Evolutionary conservation across 2,113 vertebrate species (phyloP), one percentile per base, ranked within the genome.

Genomic region (Tautogolabrus adspersus): DNA sequence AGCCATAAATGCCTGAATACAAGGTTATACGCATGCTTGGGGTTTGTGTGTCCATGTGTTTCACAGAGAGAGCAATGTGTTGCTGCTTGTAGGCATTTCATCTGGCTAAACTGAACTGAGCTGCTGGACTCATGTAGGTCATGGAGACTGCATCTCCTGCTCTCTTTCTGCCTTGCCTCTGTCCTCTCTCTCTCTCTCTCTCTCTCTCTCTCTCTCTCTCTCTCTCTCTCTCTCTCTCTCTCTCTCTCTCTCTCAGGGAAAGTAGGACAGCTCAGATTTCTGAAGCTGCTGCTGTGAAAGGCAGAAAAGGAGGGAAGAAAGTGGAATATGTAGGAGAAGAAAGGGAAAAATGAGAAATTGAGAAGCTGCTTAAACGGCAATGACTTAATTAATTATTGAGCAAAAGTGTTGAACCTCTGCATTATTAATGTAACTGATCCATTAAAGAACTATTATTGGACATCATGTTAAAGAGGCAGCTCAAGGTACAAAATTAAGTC

Each of bases 191-290:
- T 15, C 16, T 66, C 37, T 22, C 37, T 61, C 42, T 46, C 69
- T 77, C 21, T 69, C 59, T 72, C 63, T 59, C 44, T 62, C 42
- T 64, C 66, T 72, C 69, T 67, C 58, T 34, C 4, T 34, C 30
- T 34, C 30, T 34, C 30, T 34, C 37, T 42, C 57, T 47, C 51
- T 66, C 30, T 59, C 42, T 44, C 47, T 82, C 57, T 69, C 42
- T 21, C 67, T 61, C 65, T 38, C 70, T 64, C 74, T 63, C 54
- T 47, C 49, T 93, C 78, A 87, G 90, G 90, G 86, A 95, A 95
- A 95, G 91, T 95, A 94, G 94, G 93, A 93, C 94, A 94, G 80
- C 90, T 93, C 83, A 90, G 68, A 94, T 94, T 93, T 94, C 93
- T 93, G 87, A 84, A 83, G 74, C 87, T 75, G 75, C 82, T 87